Evolutionary conservation across 1,140 invertebrate genomes (phyloP).

Genomic region (Drosophila tsacasi): DNA sequence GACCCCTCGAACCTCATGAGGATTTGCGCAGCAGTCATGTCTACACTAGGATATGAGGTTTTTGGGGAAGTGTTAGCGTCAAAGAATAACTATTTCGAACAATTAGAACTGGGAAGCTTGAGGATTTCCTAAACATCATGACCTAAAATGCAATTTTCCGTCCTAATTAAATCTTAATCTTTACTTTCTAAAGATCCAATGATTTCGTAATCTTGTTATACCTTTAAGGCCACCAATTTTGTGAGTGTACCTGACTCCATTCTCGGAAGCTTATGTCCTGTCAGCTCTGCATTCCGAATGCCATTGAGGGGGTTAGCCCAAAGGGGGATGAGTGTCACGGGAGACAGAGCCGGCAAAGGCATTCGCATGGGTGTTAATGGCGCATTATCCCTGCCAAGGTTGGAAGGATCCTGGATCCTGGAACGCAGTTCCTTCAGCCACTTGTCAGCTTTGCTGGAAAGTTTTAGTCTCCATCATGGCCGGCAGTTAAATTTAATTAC

Average conservation of each 20-base stretch:
- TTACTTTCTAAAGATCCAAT: neutral
- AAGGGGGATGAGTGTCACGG: constrained; percentile 15
- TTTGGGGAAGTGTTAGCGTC: neutral
- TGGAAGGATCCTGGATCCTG: constrained; percentile 16
- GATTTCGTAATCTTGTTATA: neutral
- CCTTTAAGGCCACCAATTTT: neutral
- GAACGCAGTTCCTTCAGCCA: constrained; percentile 31
- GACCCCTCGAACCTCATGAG: constrained; percentile 10
- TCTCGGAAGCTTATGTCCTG: constrained; percentile 21
- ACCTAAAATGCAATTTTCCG: neutral
- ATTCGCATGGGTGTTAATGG: constrained; percentile 39
- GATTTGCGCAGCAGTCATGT: constrained; percentile 39
- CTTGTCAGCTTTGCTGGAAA: constrained; percentile 36
- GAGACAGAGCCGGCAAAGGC: constrained; percentile 16
- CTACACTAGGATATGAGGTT: constrained; percentile 10
- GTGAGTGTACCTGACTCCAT: constrained; percentile 5
- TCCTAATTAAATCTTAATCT: neutral
- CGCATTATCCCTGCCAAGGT: constrained; percentile 33
- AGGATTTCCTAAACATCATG: neutral
- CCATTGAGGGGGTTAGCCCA: neutral
- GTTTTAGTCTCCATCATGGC: constrained; percentile 44
- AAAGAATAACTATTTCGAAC: too few species aligned
- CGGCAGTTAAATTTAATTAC: constrained; percentile 80
- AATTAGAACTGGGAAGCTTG: neutral
- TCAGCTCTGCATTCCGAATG: constrained; percentile 41